Conservation (phyloP, 2,113 vertebrate genomes). For the Panthera leo region DNA sequence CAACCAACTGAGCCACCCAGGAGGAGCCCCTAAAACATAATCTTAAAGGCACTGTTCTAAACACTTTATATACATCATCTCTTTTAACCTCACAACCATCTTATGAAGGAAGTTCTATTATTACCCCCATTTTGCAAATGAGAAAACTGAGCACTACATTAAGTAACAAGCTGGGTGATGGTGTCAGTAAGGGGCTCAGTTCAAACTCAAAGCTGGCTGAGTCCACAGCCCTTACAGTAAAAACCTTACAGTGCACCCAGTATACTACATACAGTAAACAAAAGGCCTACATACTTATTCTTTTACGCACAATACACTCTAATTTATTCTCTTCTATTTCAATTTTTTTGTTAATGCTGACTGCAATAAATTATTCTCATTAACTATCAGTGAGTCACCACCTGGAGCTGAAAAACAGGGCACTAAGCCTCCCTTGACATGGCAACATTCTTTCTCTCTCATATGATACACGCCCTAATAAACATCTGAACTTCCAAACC, state of each 20-base stretch:
- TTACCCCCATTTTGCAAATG: not conserved
- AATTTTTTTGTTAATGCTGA: not conserved
- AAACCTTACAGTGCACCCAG: not conserved
- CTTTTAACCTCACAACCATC: not conserved
- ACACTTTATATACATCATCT: not conserved
- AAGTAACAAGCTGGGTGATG: not conserved
- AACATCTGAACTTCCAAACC: slow-evolving; percentile 19
- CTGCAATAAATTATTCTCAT: slow-evolving; percentile 28
- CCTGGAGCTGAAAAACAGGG: not conserved
- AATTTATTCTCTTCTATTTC: not conserved
- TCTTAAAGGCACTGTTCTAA: slow-evolving; percentile 14
- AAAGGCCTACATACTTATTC: not conserved
- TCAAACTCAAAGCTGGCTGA: not conserved
- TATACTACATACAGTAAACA: not conserved
- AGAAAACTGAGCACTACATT: slow-evolving; percentile 17
- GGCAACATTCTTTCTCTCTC: not conserved
- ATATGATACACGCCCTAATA: not conserved
- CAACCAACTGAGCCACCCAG: no score
- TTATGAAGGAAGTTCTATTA: not conserved
- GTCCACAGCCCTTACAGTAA: not conserved
- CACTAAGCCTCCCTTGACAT: not conserved
- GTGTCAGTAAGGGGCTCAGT: not conserved
- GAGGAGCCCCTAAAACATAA: not conserved
- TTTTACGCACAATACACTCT: not conserved
- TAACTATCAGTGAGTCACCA: not conserved